Evolutionary conservation across 1,140 invertebrate species (phyloP).

Genomic region (Scaptomyza pallida): DNA sequence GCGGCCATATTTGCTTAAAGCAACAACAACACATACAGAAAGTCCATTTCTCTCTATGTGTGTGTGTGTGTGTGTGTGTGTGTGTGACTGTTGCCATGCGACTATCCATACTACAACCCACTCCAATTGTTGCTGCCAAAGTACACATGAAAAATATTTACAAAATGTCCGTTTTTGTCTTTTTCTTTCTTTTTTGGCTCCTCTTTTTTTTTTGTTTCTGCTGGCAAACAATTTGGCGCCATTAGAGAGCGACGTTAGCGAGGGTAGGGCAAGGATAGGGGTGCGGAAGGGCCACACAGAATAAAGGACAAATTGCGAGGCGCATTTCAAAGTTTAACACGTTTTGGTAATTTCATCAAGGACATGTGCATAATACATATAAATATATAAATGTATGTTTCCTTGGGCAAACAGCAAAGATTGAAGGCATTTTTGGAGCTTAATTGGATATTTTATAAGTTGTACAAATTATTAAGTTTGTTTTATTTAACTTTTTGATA

Average conservation of each 20-base stretch:
- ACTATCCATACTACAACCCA: conserved; percentile 12
- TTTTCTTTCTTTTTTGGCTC: conserved; percentile 11
- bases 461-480: background rate
- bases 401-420: background rate
- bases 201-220: conserved; percentile 41
- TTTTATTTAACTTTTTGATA: no score
- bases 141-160: conserved; percentile 70
- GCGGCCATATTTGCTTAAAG: conserved; percentile 60
- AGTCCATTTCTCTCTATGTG: conserved; percentile 3
- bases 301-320: conserved; percentile 32
- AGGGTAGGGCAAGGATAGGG: background rate
- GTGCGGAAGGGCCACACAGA: conserved; percentile 2
- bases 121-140: conserved; percentile 47
- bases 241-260: conserved; percentile 38
- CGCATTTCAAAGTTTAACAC: conserved; percentile 64
- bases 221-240: conserved; percentile 69
- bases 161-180: conserved; percentile 53
- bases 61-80: conserved; percentile 29
- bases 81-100: conserved; percentile 53
- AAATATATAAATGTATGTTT: background rate
- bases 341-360: conserved; percentile 71
- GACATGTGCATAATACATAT: conserved; percentile 53
- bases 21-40: conserved; percentile 3
- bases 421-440: background rate
- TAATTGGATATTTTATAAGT: background rate